Evolutionary conservation across 1,140 invertebrate species (phyloP), one percentile per base, ranked within the genome.

Genomic region (Octopus bimaculoides): DNA sequence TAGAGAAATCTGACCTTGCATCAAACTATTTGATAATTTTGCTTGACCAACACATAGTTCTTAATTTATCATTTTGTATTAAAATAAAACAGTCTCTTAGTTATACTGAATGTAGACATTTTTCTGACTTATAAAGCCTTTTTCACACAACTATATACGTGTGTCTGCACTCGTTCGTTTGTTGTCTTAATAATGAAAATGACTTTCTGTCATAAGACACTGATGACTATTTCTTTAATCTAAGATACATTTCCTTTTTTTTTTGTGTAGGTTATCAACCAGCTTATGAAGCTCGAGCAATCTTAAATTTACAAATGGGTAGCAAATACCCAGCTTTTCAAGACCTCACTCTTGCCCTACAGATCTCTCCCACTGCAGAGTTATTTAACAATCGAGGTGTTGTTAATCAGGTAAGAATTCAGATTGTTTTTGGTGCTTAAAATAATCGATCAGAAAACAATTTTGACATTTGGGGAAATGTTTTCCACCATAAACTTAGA

Each of bases 251-350:
- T 9, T 71, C 14, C 7, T 71, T 6, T 9, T 5, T 14, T 71
- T n/a, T 61, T n/a, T n/a, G 14, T 71, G 17, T 20, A 71, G 66
- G 14, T 14, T 12, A 8, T 71, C 87, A 87, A 77, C 87, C 87
- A 81, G 89, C 89, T 10, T 80, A 89, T 71, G 90, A 91, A 79
- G 89, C 89, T 41, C 79, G 90, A 54, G 87, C 90, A 54, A 87
- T 90, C 75, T 85, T 91, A 56, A 90, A 89, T 77, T 84, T 91
- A 6, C 90, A 91, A 82, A 90, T 90, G 89, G 87, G 88, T 82
- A 84, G 89, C 80, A 87, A 84, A 41, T 88, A 88, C 83, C 89
- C 86, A 54, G 89, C 90, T 0, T 87, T 85, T 79, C 89, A 89
- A 79, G 90, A 91, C 79, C 88, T 90, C 71, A 88, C 84, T 75